phyloP scores from a whole-genome alignment of 2,888 invertebrate genomes.

The Beris morrisii region DNA sequence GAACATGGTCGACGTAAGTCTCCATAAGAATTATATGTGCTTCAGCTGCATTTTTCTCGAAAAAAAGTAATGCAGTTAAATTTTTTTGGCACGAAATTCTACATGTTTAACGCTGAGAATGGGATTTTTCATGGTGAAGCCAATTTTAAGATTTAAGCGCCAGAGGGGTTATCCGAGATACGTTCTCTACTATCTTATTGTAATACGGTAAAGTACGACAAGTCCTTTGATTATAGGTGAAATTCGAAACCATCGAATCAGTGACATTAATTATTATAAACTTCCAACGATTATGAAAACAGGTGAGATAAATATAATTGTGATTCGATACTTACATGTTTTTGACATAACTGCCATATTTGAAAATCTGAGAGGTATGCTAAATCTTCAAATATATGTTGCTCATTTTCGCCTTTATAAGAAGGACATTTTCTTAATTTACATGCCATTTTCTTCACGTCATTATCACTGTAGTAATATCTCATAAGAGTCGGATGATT shows the following conservation, averaged over 20 bases:
- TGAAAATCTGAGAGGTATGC: constrained; percentile 89
- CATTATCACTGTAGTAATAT: constrained; percentile 68
- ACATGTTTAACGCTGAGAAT: no score
- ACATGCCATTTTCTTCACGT: constrained; percentile 68
- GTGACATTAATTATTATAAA: constrained; percentile 28
- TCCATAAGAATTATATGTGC: no score
- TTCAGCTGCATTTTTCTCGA: no score
- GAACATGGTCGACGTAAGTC: no score
- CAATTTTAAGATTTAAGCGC: no score
- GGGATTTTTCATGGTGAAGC: no score
- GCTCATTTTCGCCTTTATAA: constrained; percentile 75
- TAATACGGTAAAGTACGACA: no score
- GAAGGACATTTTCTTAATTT: constrained; percentile 66
- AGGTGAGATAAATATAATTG: no score
- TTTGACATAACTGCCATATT: constrained; percentile 75
- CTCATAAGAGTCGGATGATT: constrained; percentile 90
- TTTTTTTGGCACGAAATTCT: no score
- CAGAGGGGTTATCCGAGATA: background rate
- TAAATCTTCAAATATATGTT: constrained; percentile 85
- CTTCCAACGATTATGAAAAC: background rate
- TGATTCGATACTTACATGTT: constrained; percentile 55
- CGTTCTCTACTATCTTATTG: no score
- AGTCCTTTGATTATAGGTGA: no score
- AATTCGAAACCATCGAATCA: background rate
- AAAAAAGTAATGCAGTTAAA: no score